A percentile compares a stretch with the other conserved stretches of the same genome.
Evolutionary conservation across 2,113 vertebrate genomes (phyloP).

Genomic region (Pygoscelis antarcticus): DNA sequence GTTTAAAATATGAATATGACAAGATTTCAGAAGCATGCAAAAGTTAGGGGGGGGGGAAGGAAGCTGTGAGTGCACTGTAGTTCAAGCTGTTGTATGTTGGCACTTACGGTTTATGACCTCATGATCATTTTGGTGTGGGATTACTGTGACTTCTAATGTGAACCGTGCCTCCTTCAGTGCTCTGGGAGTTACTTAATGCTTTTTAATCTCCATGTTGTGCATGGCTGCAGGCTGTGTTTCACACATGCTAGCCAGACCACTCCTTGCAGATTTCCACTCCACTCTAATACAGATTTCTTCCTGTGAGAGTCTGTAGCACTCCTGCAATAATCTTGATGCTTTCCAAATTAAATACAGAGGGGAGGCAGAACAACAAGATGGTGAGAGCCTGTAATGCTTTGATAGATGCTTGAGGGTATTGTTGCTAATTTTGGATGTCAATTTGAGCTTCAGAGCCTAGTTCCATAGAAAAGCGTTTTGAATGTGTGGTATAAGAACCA

Average conservation of each 20-base stretch:
- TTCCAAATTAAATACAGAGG: neutral
- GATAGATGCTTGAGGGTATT: neutral
- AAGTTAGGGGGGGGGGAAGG: neutral
- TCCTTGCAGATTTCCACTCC: neutral
- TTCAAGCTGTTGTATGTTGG: neutral
- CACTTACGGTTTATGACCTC: neutral
- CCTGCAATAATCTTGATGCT: neutral
- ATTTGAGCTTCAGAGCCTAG: neutral
- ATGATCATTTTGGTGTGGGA: neutral
- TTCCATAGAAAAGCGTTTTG: neutral
- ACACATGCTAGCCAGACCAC: neutral
- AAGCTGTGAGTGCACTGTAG: neutral
- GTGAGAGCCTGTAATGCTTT: neutral
- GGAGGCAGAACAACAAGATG: neutral
- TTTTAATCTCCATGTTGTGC: neutral
- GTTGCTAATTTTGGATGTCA: neutral
- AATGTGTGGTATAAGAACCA: neutral
- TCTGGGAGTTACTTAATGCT: neutral
- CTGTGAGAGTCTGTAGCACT: neutral
- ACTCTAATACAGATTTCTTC: neutral
- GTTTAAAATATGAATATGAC: neutral
- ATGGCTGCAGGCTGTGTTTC: neutral
- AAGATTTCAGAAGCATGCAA: neutral
- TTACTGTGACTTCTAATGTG: neutral
- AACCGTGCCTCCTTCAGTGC: neutral